Evolutionary conservation across 2,113 vertebrate genomes (phyloP).

Genomic region (Bubalus kerabau): DNA sequence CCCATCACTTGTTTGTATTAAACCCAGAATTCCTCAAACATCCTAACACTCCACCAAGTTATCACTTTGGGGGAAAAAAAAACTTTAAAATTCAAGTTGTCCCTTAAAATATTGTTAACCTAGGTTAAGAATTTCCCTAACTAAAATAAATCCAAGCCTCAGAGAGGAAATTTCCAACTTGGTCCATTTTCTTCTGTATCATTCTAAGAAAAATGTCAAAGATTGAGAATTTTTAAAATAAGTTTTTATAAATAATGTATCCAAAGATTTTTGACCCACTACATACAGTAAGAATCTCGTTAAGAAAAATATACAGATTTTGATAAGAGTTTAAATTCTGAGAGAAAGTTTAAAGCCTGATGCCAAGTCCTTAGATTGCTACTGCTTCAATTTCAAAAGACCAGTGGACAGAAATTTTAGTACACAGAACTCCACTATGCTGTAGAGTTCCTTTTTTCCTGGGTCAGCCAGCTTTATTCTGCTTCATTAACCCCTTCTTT

Average conservation of each 20-base stretch:
- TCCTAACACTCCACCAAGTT: not conserved
- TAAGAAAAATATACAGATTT: conserved; percentile 69
- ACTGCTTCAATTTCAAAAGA: conserved; percentile 40
- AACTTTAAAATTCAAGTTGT: conserved; percentile 18
- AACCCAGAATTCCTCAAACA: conserved; percentile 10
- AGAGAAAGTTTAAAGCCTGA: conserved; percentile 46
- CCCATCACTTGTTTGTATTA: not conserved
- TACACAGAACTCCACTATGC: conserved; percentile 46
- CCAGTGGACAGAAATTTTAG: conserved; percentile 24
- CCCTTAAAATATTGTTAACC: not conserved
- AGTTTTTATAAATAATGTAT: conserved; percentile 70
- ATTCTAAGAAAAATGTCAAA: conserved; percentile 52
- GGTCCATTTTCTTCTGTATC: conserved; percentile 18
- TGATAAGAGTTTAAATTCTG: conserved; percentile 54
- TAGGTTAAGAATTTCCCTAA: conserved; percentile 36
- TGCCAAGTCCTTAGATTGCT: conserved; percentile 31
- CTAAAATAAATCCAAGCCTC: not conserved
- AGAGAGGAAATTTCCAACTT: conserved; percentile 35
- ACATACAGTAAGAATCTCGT: conserved; percentile 48
- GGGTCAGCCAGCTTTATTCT: conserved; percentile 76
- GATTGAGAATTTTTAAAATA: conserved; percentile 49
- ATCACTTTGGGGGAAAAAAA: not conserved
- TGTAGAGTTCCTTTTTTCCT: not conserved
- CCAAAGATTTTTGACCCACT: conserved; percentile 48
- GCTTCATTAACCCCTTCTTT: conserved; percentile 95